Evolutionary conservation across 2,888 invertebrate species (phyloP), one percentile per base, ranked within the genome.

Genomic region (Caenorhabditis sulstoni): DNA sequence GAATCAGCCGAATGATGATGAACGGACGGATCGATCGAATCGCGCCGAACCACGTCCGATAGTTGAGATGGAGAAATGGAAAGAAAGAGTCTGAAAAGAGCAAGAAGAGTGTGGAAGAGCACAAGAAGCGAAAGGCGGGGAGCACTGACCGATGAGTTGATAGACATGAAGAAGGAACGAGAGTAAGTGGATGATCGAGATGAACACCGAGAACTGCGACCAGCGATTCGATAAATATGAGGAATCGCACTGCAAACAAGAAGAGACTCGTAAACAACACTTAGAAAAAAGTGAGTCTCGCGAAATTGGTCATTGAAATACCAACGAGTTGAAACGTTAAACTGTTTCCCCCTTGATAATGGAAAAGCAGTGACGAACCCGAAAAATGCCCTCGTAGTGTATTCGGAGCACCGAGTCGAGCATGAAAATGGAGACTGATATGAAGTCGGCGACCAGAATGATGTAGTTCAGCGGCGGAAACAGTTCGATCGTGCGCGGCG

Each of bases 371-470:
- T 9, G 35, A 55, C 84, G 82, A 92, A 95, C 95, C 93, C 94
- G 94, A 57, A 95, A 91, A 87, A 97, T 94, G 53, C 98, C 98
- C 86, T 97, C 93, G 84, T 96, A 95, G 90, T 96, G 96, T 95
- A 99, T 97, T 93, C 98, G 97, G 74, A 97, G 96, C 85, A 98
- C 95, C 96, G 98, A 97, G 92, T 99, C 99, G 35, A 96, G 95
- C 50, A 97, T 96, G 91, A 98, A 99, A 67, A 98, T 92, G 87
- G 97, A 93, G 20, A 96, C 96, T 50, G 97, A 95, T 84, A 94
- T 92, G 53, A 95, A 93, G 92, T 99, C 99, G 85, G 95, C 94
- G 80, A 94, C 93, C 91, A 97, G 97, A 12, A 89, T 74, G 22
- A 84, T 93, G 89, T 94, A 95, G 91, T 95, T 94, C 87, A 99